Base-by-base conservation (phyloP, 1,140 invertebrate species). In the Marisa cornuarietis region DNA sequence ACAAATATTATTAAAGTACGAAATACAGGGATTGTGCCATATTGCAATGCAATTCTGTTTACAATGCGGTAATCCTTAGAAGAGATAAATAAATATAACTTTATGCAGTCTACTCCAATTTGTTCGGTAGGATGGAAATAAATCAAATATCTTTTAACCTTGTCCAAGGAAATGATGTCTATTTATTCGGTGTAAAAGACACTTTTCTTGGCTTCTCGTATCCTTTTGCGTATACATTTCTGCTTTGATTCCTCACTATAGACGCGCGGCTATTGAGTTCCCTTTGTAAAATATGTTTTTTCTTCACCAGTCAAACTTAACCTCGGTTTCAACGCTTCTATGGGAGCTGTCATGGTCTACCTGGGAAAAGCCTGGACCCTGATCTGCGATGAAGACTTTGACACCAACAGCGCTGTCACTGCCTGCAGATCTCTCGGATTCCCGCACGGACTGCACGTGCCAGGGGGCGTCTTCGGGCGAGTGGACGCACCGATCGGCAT, bases 261-360 rank as follows among this genome's bases (percentile, higher is more conserved):
- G 31, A 42, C 31, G 31, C 31, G 31, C 31, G 6, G 31, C 31
- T 42, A 42, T 42, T 42, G 6, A 0, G 31, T 42, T 0, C 6
- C 31, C 31, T 42, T 42, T 42, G 31, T 42, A 42, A 42, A 4
- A 1, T 4, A 42, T 42, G 31, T 61, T 63, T 75, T 4, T 75
- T 49, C 79, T 42, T 77, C 69, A 74, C 16, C 75, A 88, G 85
- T 88, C 71, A 76, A 83, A 31, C 71, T 88, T 18, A 86, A 85
- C 72, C 65, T 78, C 13, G 85, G 87, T 31, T 80, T 80, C 14
- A 83, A 83, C 68, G 79, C 81, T 13, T 61, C 79, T 11, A 83
- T 84, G 77, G 88, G 88, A 42, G 85, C 81, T 16, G 79, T 89
- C 14, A 85, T 88, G 75, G 79, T 89, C 10, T 84, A 87, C 68